These are phyloP conservation scores for Geopemphigus sp. DNA, from an alignment of 1,140 invertebrate species.

Conservation along the genomic window DNA sequence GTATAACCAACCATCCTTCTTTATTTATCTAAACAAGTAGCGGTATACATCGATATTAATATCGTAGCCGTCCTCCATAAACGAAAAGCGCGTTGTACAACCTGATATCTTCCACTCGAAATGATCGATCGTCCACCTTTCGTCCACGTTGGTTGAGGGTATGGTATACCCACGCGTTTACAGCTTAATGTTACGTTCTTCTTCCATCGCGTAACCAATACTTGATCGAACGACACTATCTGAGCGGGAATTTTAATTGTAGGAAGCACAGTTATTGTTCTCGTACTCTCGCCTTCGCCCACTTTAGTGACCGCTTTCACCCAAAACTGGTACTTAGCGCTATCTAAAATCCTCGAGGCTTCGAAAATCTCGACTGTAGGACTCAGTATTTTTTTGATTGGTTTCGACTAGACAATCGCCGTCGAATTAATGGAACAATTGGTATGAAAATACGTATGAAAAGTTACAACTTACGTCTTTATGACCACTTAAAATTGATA, in stretches of 20 bases:
- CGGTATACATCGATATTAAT: background rate
- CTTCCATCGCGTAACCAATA: slow-evolving; percentile 79
- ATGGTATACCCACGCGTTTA: slow-evolving; percentile 74
- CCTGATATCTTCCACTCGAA: slow-evolving; percentile 53
- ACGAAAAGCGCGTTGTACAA: background rate
- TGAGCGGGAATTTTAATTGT: slow-evolving; percentile 77
- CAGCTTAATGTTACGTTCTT: slow-evolving; percentile 76
- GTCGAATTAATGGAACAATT: background rate
- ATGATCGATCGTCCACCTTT: slow-evolving; percentile 52
- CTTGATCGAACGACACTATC: slow-evolving; percentile 77
- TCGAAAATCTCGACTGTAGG: slow-evolving; percentile 64
- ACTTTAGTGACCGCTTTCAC: slow-evolving; percentile 75
- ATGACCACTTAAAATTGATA: slow-evolving; percentile 72
- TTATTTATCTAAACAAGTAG: slow-evolving; percentile 53
- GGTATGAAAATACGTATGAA: background rate
- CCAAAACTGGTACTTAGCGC: slow-evolving; percentile 76
- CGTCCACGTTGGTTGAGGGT: slow-evolving; percentile 54
- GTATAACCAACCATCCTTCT: slow-evolving; percentile 57
- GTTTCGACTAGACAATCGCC: slow-evolving; percentile 9
- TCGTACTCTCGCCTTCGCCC: slow-evolving; percentile 76
- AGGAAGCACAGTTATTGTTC: slow-evolving; percentile 71
- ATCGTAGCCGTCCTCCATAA: background rate
- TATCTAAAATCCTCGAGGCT: slow-evolving; percentile 69
- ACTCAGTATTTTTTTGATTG: slow-evolving; percentile 31
- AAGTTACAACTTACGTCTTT: slow-evolving; percentile 60